phyloP scores from a whole-genome alignment of 2,888 invertebrate genomes.

The Macrosiphum euphorbiae region DNA sequence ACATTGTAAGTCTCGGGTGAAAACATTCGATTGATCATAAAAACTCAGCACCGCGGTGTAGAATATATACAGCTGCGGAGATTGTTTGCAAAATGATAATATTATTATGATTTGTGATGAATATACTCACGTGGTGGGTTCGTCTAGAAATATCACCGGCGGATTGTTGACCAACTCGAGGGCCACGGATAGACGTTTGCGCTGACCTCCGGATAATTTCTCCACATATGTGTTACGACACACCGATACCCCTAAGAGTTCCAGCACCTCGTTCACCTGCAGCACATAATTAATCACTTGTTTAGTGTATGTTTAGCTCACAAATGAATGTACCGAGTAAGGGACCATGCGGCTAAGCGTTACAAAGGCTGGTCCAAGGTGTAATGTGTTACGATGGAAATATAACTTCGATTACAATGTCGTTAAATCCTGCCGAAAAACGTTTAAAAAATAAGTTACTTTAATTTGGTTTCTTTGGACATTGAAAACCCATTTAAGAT shows the following conservation, averaged over 20 bases:
- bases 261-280: constrained; percentile 81
- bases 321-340: neutral
- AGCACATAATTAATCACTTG: constrained; percentile 48
- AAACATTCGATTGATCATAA: neutral
- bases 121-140: constrained; percentile 81
- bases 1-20: neutral
- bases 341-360: neutral
- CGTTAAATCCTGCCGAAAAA: neutral
- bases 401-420: neutral
- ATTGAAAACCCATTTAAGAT: too few relatives aligned
- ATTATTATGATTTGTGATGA: neutral
- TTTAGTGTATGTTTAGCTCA: neutral
- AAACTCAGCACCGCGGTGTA: neutral
- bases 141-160: constrained; percentile 84
- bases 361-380: neutral
- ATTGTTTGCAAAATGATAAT: neutral
- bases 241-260: constrained; percentile 78
- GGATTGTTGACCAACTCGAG: constrained; percentile 86
- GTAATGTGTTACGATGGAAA: neutral
- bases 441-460: too few relatives aligned
- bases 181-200: constrained; percentile 82
- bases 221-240: constrained; percentile 78
- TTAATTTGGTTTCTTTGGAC: too few relatives aligned
- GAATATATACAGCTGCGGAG: neutral
- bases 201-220: constrained; percentile 82